Evolutionary conservation across 2,113 vertebrate species (phyloP).

Genomic region (Peromyscus polionotus): DNA sequence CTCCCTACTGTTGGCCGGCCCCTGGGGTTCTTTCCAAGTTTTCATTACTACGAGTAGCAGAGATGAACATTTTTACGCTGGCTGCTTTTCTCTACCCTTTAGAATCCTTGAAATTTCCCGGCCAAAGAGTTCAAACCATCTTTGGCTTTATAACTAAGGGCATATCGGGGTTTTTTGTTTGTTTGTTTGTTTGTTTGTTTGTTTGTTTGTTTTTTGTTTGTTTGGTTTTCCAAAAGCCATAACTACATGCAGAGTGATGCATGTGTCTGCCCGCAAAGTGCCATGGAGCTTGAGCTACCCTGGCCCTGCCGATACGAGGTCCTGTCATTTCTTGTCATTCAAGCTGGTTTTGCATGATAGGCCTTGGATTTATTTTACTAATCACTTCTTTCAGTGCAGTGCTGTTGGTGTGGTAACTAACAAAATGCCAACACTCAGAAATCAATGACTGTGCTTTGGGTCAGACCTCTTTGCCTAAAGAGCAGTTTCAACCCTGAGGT

Average conservation of each 20-base stretch:
- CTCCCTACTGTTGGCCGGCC: neutral
- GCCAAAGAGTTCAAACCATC: neutral
- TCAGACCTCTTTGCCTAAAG: neutral
- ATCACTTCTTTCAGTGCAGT: neutral
- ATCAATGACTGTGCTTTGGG: neutral
- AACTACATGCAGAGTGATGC: neutral
- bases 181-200: no score
- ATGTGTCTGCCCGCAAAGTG: no score
- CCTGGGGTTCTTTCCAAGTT: neutral
- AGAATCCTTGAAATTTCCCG: neutral
- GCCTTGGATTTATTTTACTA: neutral
- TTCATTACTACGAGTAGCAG: neutral
- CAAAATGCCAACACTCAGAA: neutral
- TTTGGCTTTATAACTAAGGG: neutral
- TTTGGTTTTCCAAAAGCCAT: neutral
- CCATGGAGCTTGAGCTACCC: neutral
- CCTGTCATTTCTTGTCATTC: neutral
- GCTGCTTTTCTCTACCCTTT: neutral
- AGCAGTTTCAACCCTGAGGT: neutral
- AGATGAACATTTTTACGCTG: neutral
- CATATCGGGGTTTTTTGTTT: no score
- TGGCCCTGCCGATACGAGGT: accelerated
- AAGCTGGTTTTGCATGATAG: neutral
- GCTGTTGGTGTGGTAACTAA: neutral
- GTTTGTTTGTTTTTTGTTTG: no score